Evolutionary conservation across 2,888 invertebrate genomes (phyloP).

Genomic region (Melinaea menophilus): DNA sequence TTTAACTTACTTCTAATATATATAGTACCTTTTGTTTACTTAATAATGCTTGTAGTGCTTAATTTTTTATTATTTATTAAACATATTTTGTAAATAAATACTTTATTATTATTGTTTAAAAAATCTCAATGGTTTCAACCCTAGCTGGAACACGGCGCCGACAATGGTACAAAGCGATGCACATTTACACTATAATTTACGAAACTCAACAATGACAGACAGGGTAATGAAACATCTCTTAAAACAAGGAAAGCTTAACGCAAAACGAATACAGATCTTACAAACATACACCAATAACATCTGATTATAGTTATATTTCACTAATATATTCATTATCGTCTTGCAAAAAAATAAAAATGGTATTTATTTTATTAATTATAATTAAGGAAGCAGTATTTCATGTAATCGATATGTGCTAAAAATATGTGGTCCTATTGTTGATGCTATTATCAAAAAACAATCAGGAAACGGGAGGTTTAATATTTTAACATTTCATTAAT

Average conservation of each 20-base stretch:
- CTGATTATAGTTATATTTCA: background rate
- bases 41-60: background rate
- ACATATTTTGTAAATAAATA: no score
- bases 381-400: no score
- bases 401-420: no score
- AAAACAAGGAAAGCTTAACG: conserved; percentile 16
- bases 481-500: no score
- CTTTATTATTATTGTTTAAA: no score
- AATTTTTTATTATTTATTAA: no score
- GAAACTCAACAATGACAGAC: conserved; percentile 25
- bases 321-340: background rate
- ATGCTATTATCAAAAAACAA: no score
- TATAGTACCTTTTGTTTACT: background rate
- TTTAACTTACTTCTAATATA: no score
- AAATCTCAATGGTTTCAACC: background rate
- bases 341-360: no score
- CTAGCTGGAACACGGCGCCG: conserved; percentile 11
- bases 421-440: no score
- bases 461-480: no score
- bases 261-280: conserved; percentile 14
- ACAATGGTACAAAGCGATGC: conserved; percentile 26
- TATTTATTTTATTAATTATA: no score
- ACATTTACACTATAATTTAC: conserved; percentile 31
- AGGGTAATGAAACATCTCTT: conserved; percentile 27
- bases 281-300: background rate